Evolutionary conservation across 2,888 invertebrate species (phyloP).

Genomic region (Neoascia interrupta): DNA sequence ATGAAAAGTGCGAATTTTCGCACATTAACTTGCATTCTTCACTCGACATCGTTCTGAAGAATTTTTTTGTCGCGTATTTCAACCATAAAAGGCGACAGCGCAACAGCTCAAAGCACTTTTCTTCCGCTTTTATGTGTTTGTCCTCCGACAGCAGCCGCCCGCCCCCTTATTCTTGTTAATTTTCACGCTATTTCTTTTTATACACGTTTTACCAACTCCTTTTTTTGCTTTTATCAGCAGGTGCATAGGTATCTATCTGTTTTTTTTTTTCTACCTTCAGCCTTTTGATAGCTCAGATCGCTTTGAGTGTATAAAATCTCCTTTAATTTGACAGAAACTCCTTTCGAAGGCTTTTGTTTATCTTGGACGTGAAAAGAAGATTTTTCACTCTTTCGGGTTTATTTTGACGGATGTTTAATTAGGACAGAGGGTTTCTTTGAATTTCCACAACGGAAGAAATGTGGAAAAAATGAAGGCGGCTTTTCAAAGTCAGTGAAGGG

Average conservation of each 20-base stretch:
- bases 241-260: neutral
- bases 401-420: conserved; percentile 43
- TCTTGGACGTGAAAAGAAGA: neutral
- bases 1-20: conserved; percentile 63
- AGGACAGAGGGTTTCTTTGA: neutral
- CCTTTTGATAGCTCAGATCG: conserved; percentile 5
- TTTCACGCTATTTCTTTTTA: conserved; percentile 9
- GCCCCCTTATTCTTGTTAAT: no score
- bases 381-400: neutral
- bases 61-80: conserved; percentile 42
- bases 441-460: neutral
- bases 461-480: conserved; percentile 4
- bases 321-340: conserved; percentile 31
- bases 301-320: conserved; percentile 21
- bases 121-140: neutral
- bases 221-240: neutral
- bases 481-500: neutral
- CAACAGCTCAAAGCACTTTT: conserved; percentile 23
- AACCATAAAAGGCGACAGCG: conserved; percentile 28
- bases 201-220: conserved; percentile 4
- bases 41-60: conserved; percentile 28
- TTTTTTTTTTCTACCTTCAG: neutral
- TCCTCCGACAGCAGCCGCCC: no score
- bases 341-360: conserved; percentile 3
- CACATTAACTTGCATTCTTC: conserved; percentile 58